phyloP scores from a whole-genome alignment of 2,888 invertebrate genomes.

The Chloroclystis v-ata region DNA sequence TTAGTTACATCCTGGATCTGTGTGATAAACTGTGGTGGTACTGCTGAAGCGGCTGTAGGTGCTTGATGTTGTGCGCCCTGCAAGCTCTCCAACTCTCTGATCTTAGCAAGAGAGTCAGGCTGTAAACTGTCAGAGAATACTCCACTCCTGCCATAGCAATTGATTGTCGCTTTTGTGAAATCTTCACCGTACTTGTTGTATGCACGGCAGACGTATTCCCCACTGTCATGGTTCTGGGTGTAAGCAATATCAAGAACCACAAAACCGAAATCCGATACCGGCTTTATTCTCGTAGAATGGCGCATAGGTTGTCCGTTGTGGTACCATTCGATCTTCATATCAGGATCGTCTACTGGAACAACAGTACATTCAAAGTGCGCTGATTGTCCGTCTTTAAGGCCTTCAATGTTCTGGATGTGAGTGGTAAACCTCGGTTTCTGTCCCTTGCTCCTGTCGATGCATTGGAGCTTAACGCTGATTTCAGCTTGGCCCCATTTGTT shows the following conservation, averaged over 20 bases:
- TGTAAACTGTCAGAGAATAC: constrained; percentile 93
- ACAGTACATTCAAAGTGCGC: constrained; percentile 97
- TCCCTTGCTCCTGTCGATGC: constrained; percentile 89
- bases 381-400: constrained; percentile 93
- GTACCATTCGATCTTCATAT: constrained; percentile 97
- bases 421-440: constrained; percentile 93
- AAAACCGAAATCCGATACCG: constrained; percentile 96
- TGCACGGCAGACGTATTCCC: constrained; percentile 95
- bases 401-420: constrained; percentile 89
- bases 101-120: constrained; percentile 92
- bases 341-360: constrained; percentile 95
- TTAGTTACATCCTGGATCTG: constrained; percentile 91
- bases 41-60: constrained; percentile 82
- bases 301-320: constrained; percentile 94
- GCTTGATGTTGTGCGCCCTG: constrained; percentile 82
- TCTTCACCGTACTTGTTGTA: constrained; percentile 95
- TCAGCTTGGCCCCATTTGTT: constrained; percentile 94
- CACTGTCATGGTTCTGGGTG: constrained; percentile 93
- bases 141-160: constrained; percentile 89
- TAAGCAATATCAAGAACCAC: constrained; percentile 97
- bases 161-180: constrained; percentile 89
- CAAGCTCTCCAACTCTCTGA: constrained; percentile 88
- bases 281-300: constrained; percentile 93
- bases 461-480: constrained; percentile 88
- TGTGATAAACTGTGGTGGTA: constrained; percentile 93